Percentiles rank a stretch among this genome's conserved stretches.
These are phyloP conservation scores for Puffinus mauretanicus DNA, from an alignment of 2,113 vertebrate species.

Conservation along the genomic window DNA sequence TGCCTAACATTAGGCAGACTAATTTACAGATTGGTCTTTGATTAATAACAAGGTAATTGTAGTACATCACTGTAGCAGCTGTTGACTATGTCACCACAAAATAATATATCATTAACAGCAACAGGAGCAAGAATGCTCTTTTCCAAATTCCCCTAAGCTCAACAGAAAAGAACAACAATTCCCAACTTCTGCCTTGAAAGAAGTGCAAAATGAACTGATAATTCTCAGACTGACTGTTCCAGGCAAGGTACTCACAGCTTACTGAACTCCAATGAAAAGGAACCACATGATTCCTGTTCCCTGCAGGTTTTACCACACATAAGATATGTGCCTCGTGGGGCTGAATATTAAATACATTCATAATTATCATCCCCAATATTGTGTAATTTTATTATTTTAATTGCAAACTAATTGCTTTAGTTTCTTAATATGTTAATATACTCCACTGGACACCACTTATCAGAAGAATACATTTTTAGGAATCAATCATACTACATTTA, in stretches of 20 bases:
- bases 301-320: neutral
- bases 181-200: neutral
- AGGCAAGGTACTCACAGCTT: neutral
- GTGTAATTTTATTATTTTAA: conserved; percentile 16
- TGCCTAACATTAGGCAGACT: neutral
- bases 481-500: neutral
- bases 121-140: neutral
- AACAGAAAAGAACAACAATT: neutral
- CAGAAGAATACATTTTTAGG: neutral
- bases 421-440: neutral
- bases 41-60: neutral
- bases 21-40: neutral
- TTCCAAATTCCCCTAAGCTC: neutral
- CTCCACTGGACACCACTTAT: neutral
- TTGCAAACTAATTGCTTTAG: neutral
- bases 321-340: neutral
- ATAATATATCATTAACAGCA: neutral
- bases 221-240: neutral
- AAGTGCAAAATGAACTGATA: neutral
- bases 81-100: neutral
- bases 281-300: neutral
- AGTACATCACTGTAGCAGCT: neutral
- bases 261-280: neutral
- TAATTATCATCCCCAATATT: neutral
- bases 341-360: neutral